A percentile compares a stretch with the other conserved stretches of the same genome.
phyloP scores from a whole-genome alignment of 2,113 vertebrate genomes.

The Lepus timidus region DNA sequence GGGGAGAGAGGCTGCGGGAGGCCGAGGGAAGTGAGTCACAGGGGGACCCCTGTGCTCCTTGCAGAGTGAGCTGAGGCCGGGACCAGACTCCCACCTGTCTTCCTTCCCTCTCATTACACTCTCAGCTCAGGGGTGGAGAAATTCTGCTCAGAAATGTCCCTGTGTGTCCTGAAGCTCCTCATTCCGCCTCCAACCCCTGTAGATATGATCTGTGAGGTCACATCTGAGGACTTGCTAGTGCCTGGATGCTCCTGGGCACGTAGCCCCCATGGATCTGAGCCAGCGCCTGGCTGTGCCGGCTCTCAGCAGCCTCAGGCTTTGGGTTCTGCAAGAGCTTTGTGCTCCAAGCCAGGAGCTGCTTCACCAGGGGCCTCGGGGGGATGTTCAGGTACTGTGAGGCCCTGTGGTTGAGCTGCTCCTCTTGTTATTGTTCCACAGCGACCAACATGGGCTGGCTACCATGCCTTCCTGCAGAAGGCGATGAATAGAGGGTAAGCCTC shows the following conservation, averaged over 20 bases:
- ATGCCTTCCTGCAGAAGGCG: neutral
- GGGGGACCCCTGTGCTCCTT: slow-evolving; percentile 58
- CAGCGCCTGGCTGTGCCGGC: slow-evolving; percentile 39
- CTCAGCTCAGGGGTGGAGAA: slow-evolving; percentile 80
- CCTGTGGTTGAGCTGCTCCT: neutral
- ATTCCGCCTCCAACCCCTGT: slow-evolving; percentile 61
- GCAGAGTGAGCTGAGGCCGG: slow-evolving; percentile 70
- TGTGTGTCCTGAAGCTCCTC: slow-evolving; percentile 79
- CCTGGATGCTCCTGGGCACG: slow-evolving; percentile 65
- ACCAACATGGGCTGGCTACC: neutral
- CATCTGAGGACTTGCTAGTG: slow-evolving; percentile 78
- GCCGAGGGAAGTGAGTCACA: slow-evolving; percentile 72
- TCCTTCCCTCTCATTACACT: slow-evolving; percentile 66
- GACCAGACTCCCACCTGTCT: slow-evolving; percentile 48
- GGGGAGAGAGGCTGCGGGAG: neutral
- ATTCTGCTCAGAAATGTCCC: slow-evolving; percentile 84
- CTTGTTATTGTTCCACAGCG: neutral
- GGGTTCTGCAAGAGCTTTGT: slow-evolving; percentile 53
- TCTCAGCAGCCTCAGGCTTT: slow-evolving; percentile 57
- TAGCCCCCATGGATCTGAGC: slow-evolving; percentile 31
- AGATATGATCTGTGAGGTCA: slow-evolving; percentile 76
- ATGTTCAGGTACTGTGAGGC: neutral
- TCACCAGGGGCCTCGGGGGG: slow-evolving; percentile 50
- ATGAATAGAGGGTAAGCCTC: neutral
- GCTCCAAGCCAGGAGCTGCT: neutral